Conservation (phyloP, 2,888 invertebrate species). For the Junonia oenone region DNA sequence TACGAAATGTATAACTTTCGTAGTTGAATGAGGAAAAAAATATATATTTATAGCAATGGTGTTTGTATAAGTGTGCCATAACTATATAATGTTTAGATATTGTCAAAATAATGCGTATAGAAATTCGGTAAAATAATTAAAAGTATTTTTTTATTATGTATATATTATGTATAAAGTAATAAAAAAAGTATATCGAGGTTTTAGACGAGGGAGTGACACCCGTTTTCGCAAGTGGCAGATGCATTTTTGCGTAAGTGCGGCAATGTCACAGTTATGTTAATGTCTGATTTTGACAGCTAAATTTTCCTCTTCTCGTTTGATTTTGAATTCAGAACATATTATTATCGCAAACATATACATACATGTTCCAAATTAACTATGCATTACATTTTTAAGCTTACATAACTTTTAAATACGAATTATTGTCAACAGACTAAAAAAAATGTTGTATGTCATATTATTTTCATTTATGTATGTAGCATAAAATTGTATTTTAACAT, state of each 20-base stretch:
- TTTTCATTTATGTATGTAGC: too few species aligned
- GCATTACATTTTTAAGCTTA: neutral
- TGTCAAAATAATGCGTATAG: too few species aligned
- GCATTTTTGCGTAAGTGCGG: slow-evolving; percentile 62
- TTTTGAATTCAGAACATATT: slow-evolving; percentile 14
- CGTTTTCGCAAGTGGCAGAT: slow-evolving; percentile 51
- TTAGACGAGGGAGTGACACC: slow-evolving; percentile 16
- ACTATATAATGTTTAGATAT: neutral
- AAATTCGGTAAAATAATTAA: too few species aligned
- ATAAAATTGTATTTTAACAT: too few species aligned
- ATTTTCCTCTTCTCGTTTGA: slow-evolving; percentile 22
- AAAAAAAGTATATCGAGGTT: too few species aligned
- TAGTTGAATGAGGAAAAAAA: neutral
- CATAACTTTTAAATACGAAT: neutral
- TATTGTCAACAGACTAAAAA: neutral
- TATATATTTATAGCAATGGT: neutral
- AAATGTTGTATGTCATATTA: neutral
- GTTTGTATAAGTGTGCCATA: neutral
- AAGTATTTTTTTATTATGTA: too few species aligned
- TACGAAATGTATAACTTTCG: slow-evolving; percentile 37
- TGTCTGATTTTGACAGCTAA: slow-evolving; percentile 40
- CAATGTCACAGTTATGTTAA: slow-evolving; percentile 63
- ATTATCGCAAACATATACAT: slow-evolving; percentile 6
- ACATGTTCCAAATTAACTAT: neutral
- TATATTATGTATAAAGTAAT: too few species aligned